Evolutionary conservation across 2,888 invertebrate species (phyloP), one percentile per base, ranked within the genome.

Genomic region (Drosophila mercatorum): DNA sequence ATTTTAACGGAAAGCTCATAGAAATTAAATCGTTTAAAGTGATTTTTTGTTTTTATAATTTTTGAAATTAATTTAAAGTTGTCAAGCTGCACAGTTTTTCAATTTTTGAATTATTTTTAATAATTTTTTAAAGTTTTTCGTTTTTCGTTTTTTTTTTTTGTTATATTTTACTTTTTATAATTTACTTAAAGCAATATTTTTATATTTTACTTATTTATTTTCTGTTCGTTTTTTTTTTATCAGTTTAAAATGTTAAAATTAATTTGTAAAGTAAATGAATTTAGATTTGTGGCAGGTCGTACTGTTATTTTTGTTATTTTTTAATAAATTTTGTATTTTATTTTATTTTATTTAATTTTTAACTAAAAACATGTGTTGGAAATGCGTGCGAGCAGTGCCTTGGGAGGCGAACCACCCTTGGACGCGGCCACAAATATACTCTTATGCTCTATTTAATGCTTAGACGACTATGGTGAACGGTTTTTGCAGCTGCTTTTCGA

Each of bases 61-160:
- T 89, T 87, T 69, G 2, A 60, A 89, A 86, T 86, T 81, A 81
- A 75, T 72, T 85, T 88, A 85, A 85, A 88, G 78, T 83, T 76
- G 65, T 74, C 52, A 47, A 63, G 63, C 78, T 75, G 68, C 81
- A 81, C 73, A 83, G 72, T 75, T 60, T 60, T 40, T 56, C 17
- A 43, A 38, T 76, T 85, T 85, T 86, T 34, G 31, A 88, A 86
- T 86, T 87, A 89, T 87, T 87, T 89, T 46, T 68, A 89, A 87
- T 87, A 89, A 89, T 89, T 78, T 78, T 75, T 79, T 75, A 77
- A 79, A 74, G 68, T 75, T 72, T 76, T 58, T 58, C 52, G 44
- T 43, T 40, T 58, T 58, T 55, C 46, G n/a, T n/a, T 43, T 40
- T 53, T 65, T 61, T 46, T 40, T 53, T 63, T 61, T 43, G 22